phyloP scores from a whole-genome alignment of 2,888 invertebrate genomes.

The Euplexia lucipara region DNA sequence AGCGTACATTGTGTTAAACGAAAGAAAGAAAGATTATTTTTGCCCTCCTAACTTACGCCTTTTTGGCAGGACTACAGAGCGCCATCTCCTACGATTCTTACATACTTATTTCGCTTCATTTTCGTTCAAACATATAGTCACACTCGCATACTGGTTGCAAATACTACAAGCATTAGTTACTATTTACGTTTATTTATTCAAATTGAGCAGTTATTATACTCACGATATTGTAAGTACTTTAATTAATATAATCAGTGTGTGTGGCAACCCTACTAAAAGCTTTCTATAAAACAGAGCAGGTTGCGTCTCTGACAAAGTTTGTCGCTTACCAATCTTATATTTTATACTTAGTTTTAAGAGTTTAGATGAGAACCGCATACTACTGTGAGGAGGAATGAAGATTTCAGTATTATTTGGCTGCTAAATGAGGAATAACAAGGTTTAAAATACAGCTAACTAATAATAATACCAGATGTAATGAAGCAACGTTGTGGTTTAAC shows the following conservation, averaged over 20 bases:
- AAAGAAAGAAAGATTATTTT: no score
- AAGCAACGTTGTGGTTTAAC: no score
- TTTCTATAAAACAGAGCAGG: slow-evolving; percentile 46
- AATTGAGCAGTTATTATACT: background rate
- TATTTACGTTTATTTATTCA: no score
- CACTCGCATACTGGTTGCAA: no score
- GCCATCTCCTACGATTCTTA: no score
- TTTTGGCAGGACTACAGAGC: no score
- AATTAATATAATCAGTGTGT: background rate
- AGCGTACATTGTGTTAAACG: no score
- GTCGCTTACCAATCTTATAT: slow-evolving; percentile 62
- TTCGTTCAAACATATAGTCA: no score
- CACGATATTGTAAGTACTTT: background rate
- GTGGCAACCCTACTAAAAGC: slow-evolving; percentile 48
- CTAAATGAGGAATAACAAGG: background rate
- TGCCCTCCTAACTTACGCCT: no score
- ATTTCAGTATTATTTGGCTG: slow-evolving; percentile 33
- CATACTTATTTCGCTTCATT: no score
- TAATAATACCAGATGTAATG: no score
- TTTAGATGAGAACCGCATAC: slow-evolving; percentile 39
- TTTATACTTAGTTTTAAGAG: slow-evolving; percentile 58
- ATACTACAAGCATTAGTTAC: no score
- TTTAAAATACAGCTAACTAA: background rate
- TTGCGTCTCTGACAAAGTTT: slow-evolving; percentile 58
- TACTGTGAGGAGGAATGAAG: background rate